Base-by-base conservation (phyloP, 1,140 invertebrate species). In the Drosophila burlai region DNA sequence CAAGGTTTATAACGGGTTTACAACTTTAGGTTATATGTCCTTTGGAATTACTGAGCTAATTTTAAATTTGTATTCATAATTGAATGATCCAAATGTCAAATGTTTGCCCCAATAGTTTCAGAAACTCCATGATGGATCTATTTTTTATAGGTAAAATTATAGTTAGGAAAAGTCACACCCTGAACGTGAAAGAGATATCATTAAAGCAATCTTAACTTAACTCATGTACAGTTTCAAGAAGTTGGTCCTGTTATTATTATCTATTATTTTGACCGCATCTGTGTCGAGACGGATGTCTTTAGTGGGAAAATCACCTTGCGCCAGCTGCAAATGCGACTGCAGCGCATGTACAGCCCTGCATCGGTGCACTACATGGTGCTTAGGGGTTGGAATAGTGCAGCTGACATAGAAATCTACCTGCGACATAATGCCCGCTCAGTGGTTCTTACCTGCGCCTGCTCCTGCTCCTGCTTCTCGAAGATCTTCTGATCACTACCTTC, bases 261-360 rank as follows among this genome's bases (percentile, higher is more conserved):
- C 64, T 49, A 65, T 57, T 72, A 52, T 62, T 59, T 69, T 67
- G 46, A 40, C 42, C 67, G 45, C 63, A 49, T 38, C 38, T 78
- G 16, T 76, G 40, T 42, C 11, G 36, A 42, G 52, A n/a, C 67
- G 67, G 63, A 71, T 71, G 67, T 68, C 67, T 80, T 73, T 64
- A 81, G 68, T 84, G 66, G 85, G 81, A 91, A 57, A 89, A 89
- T 89, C 85, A 89, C 85, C 85, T 89, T 89, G 85, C 86, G 90
- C 84, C 85, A 89, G 85, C 85, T 89, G 86, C 83, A 86, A 85
- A 40, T 74, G 71, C 75, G 67, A 76, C 75, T 68, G 74, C 76
- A 83, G 57, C 76, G 61, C 43, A 71, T 60, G 85, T 89, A 90
- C 83, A 81, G 83, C 81, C 72, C 75, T 81, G 77, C 77, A 68